Evolutionary conservation across 1,140 invertebrate genomes (phyloP).

Genomic region (Drosophila tsacasi): DNA sequence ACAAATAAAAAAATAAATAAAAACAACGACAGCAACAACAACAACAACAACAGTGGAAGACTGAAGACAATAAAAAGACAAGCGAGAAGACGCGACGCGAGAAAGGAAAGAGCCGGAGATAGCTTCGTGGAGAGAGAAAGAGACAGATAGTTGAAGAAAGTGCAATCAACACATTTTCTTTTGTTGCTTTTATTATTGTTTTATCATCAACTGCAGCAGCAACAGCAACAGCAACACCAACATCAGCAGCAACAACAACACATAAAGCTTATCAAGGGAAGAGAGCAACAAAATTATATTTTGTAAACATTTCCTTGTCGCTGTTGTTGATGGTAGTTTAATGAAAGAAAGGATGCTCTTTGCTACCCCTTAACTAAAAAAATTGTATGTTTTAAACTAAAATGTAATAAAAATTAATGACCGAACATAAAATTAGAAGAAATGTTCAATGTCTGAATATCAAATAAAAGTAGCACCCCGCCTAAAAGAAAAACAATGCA

Average conservation of each 20-base stretch:
- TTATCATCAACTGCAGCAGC: slow-evolving; percentile 11
- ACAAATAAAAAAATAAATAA: slow-evolving; percentile 13
- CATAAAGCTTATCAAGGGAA: slow-evolving; percentile 47
- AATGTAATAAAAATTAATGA: slow-evolving; percentile 21
- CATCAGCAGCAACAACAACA: neutral
- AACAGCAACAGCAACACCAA: neutral
- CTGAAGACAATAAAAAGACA: slow-evolving; percentile 34
- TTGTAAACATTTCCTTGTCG: slow-evolving; percentile 58
- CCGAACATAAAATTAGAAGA: slow-evolving; percentile 22
- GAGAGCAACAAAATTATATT: slow-evolving; percentile 14
- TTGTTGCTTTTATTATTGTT: slow-evolving; percentile 16
- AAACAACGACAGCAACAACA: neutral
- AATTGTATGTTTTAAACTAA: neutral
- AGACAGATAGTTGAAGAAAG: slow-evolving; percentile 46
- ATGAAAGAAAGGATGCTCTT: neutral
- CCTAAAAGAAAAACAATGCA: slow-evolving; percentile 1
- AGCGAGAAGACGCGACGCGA: slow-evolving; percentile 12
- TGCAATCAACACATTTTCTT: slow-evolving; percentile 50
- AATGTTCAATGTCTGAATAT: slow-evolving; percentile 9
- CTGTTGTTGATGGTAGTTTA: slow-evolving; percentile 9
- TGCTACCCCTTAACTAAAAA: neutral
- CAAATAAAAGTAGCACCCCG: slow-evolving; percentile 2
- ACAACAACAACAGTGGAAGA: slow-evolving; percentile 5
- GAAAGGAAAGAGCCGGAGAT: slow-evolving; percentile 31
- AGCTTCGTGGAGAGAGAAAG: slow-evolving; percentile 17